Evolutionary conservation across 1,140 invertebrate species (phyloP).

Genomic region (Heliconius hewitsoni): DNA sequence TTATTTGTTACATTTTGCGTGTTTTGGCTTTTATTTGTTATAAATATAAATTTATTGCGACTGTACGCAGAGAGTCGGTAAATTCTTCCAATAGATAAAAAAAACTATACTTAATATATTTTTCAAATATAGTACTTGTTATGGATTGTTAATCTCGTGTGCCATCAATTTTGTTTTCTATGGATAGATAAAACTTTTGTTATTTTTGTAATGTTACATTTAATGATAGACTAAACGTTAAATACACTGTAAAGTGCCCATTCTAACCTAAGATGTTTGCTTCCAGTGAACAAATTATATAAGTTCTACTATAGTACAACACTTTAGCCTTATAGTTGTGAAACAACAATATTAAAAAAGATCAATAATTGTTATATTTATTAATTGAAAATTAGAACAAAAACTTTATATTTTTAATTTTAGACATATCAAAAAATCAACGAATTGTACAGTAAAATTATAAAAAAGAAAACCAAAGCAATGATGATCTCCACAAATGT

Average conservation of each 20-base stretch:
- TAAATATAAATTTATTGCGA: background rate
- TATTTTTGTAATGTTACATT: conserved; percentile 54
- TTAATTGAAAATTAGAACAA: conserved; percentile 9
- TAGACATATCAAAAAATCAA: conserved; percentile 7
- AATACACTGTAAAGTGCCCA: conserved; percentile 40
- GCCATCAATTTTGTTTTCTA: conserved; percentile 59
- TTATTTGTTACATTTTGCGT: no score
- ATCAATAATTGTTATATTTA: conserved; percentile 20
- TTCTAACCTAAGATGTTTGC: conserved; percentile 48
- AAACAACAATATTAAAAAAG: conserved; percentile 20
- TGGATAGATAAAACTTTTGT: conserved; percentile 48
- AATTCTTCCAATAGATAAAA: conserved; percentile 7
- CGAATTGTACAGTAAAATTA: background rate
- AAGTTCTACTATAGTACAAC: conserved; percentile 73
- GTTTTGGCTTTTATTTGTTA: conserved; percentile 1
- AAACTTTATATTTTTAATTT: conserved; percentile 11
- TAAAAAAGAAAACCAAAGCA: background rate
- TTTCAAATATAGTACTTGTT: conserved; percentile 14
- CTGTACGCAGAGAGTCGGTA: background rate
- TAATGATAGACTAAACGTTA: background rate
- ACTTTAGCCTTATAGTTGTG: conserved; percentile 61
- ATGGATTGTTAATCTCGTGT: conserved; percentile 50
- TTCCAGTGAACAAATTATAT: conserved; percentile 38
- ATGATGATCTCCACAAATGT: background rate
- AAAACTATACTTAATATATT: background rate